These are phyloP conservation scores for Poeciliopsis gracilis DNA, from an alignment of 2,797 vertebrate species.

Conservation along the genomic window DNA sequence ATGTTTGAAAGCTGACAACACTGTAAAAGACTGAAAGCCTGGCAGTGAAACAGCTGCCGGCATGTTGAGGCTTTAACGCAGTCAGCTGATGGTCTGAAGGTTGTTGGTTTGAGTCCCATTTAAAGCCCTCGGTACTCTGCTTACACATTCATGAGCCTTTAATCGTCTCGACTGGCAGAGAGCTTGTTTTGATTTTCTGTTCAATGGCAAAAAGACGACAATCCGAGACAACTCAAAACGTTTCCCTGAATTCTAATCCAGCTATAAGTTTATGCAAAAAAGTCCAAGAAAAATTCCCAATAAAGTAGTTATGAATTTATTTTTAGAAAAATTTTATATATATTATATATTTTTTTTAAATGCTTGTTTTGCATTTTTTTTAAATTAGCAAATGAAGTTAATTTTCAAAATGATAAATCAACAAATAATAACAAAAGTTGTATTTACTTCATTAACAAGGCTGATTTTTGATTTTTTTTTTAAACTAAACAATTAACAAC, in stretches of 20 bases:
- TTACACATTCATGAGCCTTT: background rate
- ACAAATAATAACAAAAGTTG: background rate
- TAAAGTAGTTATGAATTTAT: background rate
- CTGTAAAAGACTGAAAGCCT: slow-evolving; percentile 43
- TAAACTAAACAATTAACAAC: no score
- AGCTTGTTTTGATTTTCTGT: slow-evolving; percentile 1
- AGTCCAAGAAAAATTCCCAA: background rate
- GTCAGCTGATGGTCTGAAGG: slow-evolving; percentile 15
- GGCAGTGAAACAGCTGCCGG: slow-evolving; percentile 41
- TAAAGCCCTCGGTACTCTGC: slow-evolving; percentile 11
- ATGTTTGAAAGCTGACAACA: slow-evolving; percentile 39
- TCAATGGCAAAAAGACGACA: background rate
- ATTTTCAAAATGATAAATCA: background rate
- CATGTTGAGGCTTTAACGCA: slow-evolving; percentile 7
- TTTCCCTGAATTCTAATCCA: background rate
- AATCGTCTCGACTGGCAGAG: background rate
- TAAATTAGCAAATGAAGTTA: background rate
- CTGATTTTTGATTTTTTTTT: no score
- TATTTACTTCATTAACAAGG: no score
- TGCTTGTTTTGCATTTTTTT: background rate
- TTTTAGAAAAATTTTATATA: background rate
- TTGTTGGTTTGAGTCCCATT: slow-evolving; percentile 50
- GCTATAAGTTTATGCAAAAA: background rate
- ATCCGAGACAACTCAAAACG: background rate
- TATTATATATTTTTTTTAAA: background rate